phyloP scores from a whole-genome alignment of 2,113 vertebrate genomes.

The Picathartes gymnocephalus region DNA sequence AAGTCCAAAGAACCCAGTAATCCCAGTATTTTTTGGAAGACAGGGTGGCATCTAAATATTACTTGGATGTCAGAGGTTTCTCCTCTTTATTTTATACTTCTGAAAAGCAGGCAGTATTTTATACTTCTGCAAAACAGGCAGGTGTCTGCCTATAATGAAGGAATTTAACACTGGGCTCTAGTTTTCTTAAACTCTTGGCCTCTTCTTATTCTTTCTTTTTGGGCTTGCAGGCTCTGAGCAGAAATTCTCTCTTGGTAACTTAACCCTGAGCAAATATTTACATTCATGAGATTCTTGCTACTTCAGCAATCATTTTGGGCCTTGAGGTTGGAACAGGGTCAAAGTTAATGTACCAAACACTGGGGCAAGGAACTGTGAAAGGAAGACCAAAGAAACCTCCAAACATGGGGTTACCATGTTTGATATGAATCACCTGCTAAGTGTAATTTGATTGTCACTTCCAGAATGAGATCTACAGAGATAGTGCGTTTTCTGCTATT shows the following conservation, averaged over 20 bases:
- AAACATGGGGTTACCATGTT: neutral
- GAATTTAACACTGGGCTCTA: neutral
- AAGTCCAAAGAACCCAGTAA: neutral
- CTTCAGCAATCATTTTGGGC: neutral
- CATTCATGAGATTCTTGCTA: slow-evolving; percentile 54
- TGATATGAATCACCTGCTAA: neutral
- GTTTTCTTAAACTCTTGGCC: slow-evolving; percentile 49
- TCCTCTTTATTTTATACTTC: neutral
- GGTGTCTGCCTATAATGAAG: neutral
- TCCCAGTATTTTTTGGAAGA: neutral
- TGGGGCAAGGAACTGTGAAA: neutral
- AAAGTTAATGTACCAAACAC: neutral
- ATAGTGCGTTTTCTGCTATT: neutral
- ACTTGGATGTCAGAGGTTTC: neutral
- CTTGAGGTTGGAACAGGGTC: neutral
- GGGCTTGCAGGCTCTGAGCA: neutral
- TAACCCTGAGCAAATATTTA: slow-evolving; percentile 46
- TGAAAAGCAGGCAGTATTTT: neutral
- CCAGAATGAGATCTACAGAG: neutral
- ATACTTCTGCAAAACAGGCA: neutral
- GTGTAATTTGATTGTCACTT: neutral
- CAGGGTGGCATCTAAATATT: neutral
- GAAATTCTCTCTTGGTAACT: slow-evolving; percentile 22
- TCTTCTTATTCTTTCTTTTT: slow-evolving; percentile 15
- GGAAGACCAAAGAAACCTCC: neutral